Evolutionary conservation across 2,797 vertebrate genomes (phyloP).

Genomic region (Rhyacichthys aspro): DNA sequence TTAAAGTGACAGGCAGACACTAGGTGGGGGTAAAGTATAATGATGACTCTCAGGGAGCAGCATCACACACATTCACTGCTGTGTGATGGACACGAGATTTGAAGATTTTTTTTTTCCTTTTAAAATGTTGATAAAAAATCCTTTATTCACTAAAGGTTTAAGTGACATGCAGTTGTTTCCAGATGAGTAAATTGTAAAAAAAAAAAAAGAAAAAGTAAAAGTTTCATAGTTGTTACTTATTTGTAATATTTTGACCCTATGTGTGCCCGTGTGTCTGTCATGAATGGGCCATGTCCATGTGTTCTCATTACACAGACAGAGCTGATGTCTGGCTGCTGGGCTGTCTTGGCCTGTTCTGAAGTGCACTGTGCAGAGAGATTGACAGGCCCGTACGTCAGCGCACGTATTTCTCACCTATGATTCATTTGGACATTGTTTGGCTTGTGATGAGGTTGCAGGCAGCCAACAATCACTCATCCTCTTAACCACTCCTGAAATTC

Average conservation of each 20-base stretch:
- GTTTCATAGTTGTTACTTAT: too few relatives aligned
- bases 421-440: conserved; percentile 66
- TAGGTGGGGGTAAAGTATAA: conserved; percentile 68
- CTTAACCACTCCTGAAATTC: conserved; percentile 20
- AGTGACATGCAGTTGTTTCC: neutral
- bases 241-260: conserved; percentile 17
- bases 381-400: conserved; percentile 59
- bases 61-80: neutral
- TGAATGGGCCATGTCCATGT: conserved; percentile 44
- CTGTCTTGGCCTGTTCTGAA: conserved; percentile 41
- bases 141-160: too few relatives aligned
- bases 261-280: conserved; percentile 21
- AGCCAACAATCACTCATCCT: conserved; percentile 8
- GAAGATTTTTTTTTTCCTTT: too few relatives aligned
- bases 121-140: too few relatives aligned
- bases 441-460: conserved; percentile 45
- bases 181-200: neutral
- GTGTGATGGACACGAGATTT: too few relatives aligned
- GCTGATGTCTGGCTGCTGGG: conserved; percentile 47
- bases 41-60: conserved; percentile 17
- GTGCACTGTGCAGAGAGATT: conserved; percentile 46
- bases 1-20: conserved; percentile 37
- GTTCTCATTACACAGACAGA: conserved; percentile 41
- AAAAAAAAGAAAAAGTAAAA: neutral
- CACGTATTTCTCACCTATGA: conserved; percentile 66